A percentile compares a stretch with the other conserved stretches of the same genome.
These are phyloP conservation scores for Rosalia funebris DNA, from an alignment of 2,888 invertebrate species.

Conservation along the genomic window DNA sequence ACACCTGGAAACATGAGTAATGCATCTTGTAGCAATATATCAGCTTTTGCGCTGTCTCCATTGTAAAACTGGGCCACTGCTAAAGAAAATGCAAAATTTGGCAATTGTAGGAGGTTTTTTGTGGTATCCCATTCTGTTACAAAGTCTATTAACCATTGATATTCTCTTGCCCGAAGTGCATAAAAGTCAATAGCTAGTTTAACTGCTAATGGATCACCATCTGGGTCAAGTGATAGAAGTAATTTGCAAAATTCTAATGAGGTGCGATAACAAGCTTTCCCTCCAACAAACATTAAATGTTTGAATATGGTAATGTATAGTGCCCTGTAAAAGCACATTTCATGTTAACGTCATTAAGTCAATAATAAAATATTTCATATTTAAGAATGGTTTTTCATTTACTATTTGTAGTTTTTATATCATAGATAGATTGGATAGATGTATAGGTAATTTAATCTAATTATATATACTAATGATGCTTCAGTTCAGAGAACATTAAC, in stretches of 20 bases:
- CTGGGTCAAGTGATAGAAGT: conserved; percentile 80
- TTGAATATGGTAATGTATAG: conserved; percentile 85
- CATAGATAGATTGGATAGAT: no score
- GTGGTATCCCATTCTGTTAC: conserved; percentile 69
- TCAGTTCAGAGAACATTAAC: no score
- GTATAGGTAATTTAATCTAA: no score
- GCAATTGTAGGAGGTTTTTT: conserved; percentile 80
- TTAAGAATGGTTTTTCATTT: no score
- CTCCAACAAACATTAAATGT: conserved; percentile 80
- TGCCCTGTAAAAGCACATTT: conserved; percentile 70
- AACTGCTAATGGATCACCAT: conserved; percentile 80
- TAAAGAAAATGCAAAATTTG: conserved; percentile 87
- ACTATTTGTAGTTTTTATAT: no score
- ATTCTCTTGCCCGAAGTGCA: conserved; percentile 79
- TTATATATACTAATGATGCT: no score
- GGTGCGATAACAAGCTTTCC: conserved; percentile 84
- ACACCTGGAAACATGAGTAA: conserved; percentile 85
- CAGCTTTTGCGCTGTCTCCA: conserved; percentile 64
- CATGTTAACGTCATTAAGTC: no score
- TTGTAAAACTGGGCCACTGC: conserved; percentile 78
- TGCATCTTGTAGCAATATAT: conserved; percentile 77
- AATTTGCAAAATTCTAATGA: conserved; percentile 89
- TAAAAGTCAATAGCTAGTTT: conserved; percentile 84
- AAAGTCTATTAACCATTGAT: conserved; percentile 71
- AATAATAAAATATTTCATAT: no score